These are phyloP conservation scores for Synergus laeviventris DNA, from an alignment of 2,888 invertebrate species.

Conservation along the genomic window DNA sequence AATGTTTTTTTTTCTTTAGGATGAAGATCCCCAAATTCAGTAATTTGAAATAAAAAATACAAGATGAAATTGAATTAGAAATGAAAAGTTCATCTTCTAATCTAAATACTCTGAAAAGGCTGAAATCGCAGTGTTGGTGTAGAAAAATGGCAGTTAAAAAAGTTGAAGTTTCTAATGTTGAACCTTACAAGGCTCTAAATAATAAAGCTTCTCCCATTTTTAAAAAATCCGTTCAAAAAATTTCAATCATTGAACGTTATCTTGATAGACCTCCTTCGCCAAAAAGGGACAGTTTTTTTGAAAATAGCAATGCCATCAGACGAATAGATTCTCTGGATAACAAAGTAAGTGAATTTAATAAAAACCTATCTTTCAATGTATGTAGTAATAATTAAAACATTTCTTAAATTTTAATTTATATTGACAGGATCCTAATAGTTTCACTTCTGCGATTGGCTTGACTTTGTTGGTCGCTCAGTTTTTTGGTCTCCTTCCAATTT, in stretches of 20 bases:
- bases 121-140: neutral
- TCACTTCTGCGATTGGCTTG: constrained; percentile 67
- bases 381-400: neutral
- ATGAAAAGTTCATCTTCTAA: neutral
- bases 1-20: neutral
- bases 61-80: neutral
- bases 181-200: neutral
- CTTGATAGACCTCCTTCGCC: neutral
- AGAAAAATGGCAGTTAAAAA: constrained; percentile 32
- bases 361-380: neutral
- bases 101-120: neutral
- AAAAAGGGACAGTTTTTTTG: neutral
- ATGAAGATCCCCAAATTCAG: neutral
- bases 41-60: neutral
- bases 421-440: constrained; percentile 66
- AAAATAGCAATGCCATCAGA: neutral
- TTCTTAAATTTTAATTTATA: constrained; percentile 1
- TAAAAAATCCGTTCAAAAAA: neutral
- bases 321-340: neutral
- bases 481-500: constrained; percentile 70
- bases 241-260: neutral
- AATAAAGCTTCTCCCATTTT: constrained; percentile 9
- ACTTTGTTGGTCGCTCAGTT: constrained; percentile 68
- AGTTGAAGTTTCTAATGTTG: neutral
- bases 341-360: neutral